Percentiles rank a stretch among this genome's conserved stretches.
phyloP scores from a whole-genome alignment of 2,888 invertebrate species.

The Drosophila mulleri region DNA sequence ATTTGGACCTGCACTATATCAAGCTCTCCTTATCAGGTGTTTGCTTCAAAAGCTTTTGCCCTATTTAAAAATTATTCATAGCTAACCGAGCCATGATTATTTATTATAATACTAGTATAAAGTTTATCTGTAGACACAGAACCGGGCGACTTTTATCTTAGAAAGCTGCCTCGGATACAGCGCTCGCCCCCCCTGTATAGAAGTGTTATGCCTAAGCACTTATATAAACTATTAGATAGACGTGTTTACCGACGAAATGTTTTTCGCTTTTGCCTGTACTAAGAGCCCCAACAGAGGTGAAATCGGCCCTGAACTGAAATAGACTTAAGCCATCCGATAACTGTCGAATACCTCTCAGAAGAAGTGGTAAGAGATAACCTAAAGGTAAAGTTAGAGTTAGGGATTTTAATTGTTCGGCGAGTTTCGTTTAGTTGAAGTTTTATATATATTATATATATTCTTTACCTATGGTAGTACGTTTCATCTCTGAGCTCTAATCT shows the following conservation, averaged over 20 bases:
- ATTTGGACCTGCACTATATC: conserved; percentile 4
- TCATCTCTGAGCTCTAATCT: too few species aligned
- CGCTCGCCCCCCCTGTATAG: background rate
- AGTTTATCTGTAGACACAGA: background rate
- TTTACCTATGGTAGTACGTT: too few species aligned
- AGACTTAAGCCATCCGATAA: background rate
- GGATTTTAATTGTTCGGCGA: too few species aligned
- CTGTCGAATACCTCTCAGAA: background rate
- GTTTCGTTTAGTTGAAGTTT: too few species aligned
- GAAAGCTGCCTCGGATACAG: background rate
- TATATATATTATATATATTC: too few species aligned
- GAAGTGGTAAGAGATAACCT: background rate
- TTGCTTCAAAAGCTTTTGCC: background rate
- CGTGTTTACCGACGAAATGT: background rate
- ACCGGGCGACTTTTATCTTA: background rate
- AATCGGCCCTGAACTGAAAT: background rate
- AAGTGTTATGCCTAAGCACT: background rate
- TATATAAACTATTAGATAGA: background rate
- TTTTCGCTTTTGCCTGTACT: background rate
- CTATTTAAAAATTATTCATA: background rate
- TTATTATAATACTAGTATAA: background rate
- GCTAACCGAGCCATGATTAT: background rate
- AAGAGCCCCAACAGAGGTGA: background rate
- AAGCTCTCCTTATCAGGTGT: background rate
- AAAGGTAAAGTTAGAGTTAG: background rate